Evolutionary conservation across 2,113 vertebrate genomes (phyloP), one percentile per base, ranked within the genome.

Genomic region (Theristicus caerulescens): DNA sequence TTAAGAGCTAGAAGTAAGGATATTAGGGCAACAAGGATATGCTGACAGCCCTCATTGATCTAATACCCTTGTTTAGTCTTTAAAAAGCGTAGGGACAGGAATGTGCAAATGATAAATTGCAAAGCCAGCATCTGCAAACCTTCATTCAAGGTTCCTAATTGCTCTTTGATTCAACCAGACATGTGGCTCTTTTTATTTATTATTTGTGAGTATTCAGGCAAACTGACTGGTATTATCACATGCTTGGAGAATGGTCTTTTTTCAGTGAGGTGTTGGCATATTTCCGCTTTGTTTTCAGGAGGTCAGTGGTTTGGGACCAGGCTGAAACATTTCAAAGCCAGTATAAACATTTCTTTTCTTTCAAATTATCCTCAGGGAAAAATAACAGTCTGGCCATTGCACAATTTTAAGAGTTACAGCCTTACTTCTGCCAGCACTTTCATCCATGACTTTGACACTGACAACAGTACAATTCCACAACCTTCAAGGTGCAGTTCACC

Each of bases 71-170:
- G 7, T 64, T 93, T 72, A 44, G 40, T 77, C 61, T 70, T 88
- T 40, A 36, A 36, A 21, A 90, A 90, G 24, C 36, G 34, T 49
- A 80, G 71, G 62, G 88, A 80, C 20, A 87, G 57, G 73, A 95
- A 84, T 57, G 29, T 54, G 31, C 44, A 86, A 82, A 65, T 34
- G 16, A 69, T 82, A 91, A 85, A 91, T 69, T 82, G 51, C 58
- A 88, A 88, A 88, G 10, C 18, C 85, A 91, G 72, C 83, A 96
- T 80, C 82, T 93, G 93, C 74, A 96, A 82, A 66, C 62, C 54
- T 94, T 93, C 71, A 72, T 47, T 94, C 70, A 91, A 82, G 34
- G 54, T 38, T 90, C 58, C 54, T 54, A 93, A 95, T 70, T 70
- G 82, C 79, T 58, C 82, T 69, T 29, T 62, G 59, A 79, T 83